phyloP scores from a whole-genome alignment of 2,113 vertebrate genomes.

The Pelecanus crispus region DNA sequence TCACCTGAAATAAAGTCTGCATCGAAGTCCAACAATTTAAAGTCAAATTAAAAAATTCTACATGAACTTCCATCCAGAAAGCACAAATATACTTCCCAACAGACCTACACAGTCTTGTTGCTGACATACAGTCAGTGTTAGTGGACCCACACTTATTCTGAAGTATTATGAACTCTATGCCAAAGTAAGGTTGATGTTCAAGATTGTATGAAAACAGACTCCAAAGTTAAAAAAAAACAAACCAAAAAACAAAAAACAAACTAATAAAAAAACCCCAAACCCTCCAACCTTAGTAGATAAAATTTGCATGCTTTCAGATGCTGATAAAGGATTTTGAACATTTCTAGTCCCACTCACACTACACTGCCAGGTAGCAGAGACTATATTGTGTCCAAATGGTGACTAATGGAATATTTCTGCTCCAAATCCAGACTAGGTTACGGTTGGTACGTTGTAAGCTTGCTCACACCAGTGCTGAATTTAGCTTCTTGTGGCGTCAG shows the following conservation, averaged over 20 bases:
- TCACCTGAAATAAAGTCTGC: background rate
- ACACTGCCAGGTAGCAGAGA: background rate
- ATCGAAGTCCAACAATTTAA: background rate
- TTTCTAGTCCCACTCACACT: background rate
- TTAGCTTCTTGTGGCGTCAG: background rate
- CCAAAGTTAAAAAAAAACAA: background rate
- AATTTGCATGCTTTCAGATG: background rate
- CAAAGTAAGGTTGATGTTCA: background rate
- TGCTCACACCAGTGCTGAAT: background rate
- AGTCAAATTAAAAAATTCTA: background rate
- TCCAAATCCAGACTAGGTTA: background rate
- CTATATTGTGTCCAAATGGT: background rate
- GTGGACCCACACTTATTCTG: background rate
- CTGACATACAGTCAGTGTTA: background rate
- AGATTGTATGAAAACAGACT: background rate
- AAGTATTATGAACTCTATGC: background rate
- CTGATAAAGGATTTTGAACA: background rate
- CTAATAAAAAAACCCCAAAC: fast-evolving
- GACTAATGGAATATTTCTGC: conserved; percentile 9
- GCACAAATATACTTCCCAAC: background rate
- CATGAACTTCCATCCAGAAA: background rate
- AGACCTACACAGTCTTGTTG: background rate
- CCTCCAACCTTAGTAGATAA: background rate
- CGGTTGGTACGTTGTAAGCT: background rate
- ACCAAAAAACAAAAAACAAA: background rate